A percentile compares a stretch with the other conserved stretches of the same genome.
Evolutionary conservation across 2,797 vertebrate genomes (phyloP).

Genomic region (Coranthus polyacanthus): DNA sequence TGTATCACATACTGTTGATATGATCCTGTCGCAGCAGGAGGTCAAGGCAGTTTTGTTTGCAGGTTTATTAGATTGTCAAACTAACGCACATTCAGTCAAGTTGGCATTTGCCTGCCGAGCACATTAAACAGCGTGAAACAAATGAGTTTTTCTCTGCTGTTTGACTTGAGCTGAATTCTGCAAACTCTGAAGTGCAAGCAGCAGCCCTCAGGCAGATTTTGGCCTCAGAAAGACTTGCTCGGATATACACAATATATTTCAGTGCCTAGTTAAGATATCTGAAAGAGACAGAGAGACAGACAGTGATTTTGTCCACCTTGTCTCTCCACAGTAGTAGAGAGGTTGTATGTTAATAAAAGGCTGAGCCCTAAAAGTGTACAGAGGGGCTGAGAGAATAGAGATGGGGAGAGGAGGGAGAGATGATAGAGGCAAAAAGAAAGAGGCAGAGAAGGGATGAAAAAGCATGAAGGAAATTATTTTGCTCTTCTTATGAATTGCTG

Average conservation of each 20-base stretch:
- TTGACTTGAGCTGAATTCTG: conserved; percentile 41
- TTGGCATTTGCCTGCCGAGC: conserved; percentile 48
- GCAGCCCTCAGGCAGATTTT: conserved; percentile 40
- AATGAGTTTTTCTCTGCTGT: conserved; percentile 51
- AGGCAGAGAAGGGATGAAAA: conserved; percentile 31
- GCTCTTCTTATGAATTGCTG: conserved; percentile 27
- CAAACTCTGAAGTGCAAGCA: conserved; percentile 43
- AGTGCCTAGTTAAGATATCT: conserved; percentile 13
- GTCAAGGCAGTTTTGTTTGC: conserved; percentile 30
- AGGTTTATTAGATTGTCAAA: conserved; percentile 55
- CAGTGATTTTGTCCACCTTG: conserved; percentile 6
- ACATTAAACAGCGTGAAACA: conserved; percentile 67
- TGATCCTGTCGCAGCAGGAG: conserved; percentile 38
- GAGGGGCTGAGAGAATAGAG: conserved; percentile 26
- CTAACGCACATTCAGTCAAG: conserved; percentile 7
- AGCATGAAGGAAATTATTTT: conserved; percentile 29
- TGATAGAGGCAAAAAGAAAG: conserved; percentile 2
- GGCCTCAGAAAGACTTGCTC: conserved; percentile 21
- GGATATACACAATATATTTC: conserved; percentile 12
- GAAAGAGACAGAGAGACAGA: conserved; percentile 27
- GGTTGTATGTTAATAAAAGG: conserved; percentile 46
- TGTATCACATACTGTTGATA: conserved; percentile 16
- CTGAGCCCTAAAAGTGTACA: conserved; percentile 40
- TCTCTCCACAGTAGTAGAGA: conserved; percentile 10
- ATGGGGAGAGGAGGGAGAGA: conserved; percentile 24